Conservation (phyloP, 2,113 vertebrate genomes). For the Tauraco erythrolophus region DNA sequence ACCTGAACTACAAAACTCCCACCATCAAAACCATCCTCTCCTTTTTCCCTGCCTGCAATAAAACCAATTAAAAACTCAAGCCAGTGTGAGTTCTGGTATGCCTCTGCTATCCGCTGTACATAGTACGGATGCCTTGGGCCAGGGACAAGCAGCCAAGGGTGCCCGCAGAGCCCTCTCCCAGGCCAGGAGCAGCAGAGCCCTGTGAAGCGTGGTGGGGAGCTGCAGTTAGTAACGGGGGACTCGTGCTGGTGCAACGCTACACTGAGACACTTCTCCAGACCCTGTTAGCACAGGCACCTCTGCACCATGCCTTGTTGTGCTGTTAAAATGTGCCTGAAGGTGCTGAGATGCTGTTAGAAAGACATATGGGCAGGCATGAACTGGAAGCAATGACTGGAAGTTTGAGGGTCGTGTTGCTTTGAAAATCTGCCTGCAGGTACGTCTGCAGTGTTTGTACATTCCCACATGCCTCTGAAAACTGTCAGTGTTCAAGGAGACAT, state of each 20-base stretch:
- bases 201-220: neutral
- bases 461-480: neutral
- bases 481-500: neutral
- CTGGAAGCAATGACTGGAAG: neutral
- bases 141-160: neutral
- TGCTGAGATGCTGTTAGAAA: neutral
- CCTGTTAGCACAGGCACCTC: neutral
- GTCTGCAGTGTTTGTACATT: accelerated
- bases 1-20: neutral
- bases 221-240: neutral
- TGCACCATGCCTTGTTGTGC: accelerated
- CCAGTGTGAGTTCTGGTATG: neutral
- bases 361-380: accelerated
- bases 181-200: neutral
- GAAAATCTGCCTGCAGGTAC: neutral
- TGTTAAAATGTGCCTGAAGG: neutral
- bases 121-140: accelerated
- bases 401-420: neutral
- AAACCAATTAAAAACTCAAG: neutral
- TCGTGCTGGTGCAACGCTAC: neutral
- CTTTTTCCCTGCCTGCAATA: neutral
- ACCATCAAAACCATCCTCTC: neutral
- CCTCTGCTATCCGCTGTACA: neutral
- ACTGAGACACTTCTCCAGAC: accelerated
- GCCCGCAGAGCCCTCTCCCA: neutral